Conservation (phyloP, 2,113 vertebrate species). For the Nothobranchius kuhntae region DNA sequence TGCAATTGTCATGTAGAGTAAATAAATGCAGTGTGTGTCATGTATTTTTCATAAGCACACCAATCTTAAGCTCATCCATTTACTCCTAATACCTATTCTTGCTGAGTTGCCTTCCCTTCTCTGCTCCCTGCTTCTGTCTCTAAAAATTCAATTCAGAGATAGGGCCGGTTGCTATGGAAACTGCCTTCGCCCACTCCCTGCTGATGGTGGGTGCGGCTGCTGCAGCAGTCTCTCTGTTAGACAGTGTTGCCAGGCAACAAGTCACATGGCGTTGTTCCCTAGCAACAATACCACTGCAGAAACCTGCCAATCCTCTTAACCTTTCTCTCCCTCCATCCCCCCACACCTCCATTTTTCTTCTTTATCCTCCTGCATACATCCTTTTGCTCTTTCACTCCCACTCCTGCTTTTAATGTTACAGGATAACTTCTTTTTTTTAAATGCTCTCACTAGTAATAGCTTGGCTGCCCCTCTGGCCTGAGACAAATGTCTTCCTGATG, state of each 20-base stretch:
- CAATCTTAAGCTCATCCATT: slow-evolving; percentile 4
- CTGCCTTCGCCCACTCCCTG: slow-evolving; percentile 78
- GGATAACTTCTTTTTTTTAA: slow-evolving; percentile 13
- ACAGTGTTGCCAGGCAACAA: slow-evolving; percentile 81
- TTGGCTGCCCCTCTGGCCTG: slow-evolving; percentile 43
- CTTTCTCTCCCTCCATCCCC: slow-evolving; percentile 72
- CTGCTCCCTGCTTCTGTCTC: slow-evolving; percentile 36
- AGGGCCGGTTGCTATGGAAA: slow-evolving; percentile 78
- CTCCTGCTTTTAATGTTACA: slow-evolving; percentile 44
- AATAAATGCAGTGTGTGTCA: slow-evolving; percentile 4
- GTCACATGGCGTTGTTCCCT: slow-evolving; percentile 82
- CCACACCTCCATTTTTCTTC: slow-evolving; percentile 45
- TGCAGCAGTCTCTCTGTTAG: slow-evolving; percentile 79
- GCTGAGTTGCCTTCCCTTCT: slow-evolving; percentile 33
- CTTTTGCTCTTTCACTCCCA: slow-evolving; percentile 47
- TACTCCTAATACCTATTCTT: slow-evolving; percentile 45
- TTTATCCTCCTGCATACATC: slow-evolving; percentile 27
- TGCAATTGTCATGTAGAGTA: slow-evolving; percentile 7
- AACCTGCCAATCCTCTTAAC: slow-evolving; percentile 81
- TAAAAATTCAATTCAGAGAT: slow-evolving; percentile 71
- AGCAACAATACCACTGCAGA: slow-evolving; percentile 82
- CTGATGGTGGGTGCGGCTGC: slow-evolving; percentile 76
- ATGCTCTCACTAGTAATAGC: slow-evolving; percentile 43
- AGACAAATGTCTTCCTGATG: slow-evolving; percentile 60
- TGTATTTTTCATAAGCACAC: slow-evolving; percentile 22